Evolutionary conservation across 1,140 invertebrate species (phyloP).

Genomic region (Dinoponera quadriceps): DNA sequence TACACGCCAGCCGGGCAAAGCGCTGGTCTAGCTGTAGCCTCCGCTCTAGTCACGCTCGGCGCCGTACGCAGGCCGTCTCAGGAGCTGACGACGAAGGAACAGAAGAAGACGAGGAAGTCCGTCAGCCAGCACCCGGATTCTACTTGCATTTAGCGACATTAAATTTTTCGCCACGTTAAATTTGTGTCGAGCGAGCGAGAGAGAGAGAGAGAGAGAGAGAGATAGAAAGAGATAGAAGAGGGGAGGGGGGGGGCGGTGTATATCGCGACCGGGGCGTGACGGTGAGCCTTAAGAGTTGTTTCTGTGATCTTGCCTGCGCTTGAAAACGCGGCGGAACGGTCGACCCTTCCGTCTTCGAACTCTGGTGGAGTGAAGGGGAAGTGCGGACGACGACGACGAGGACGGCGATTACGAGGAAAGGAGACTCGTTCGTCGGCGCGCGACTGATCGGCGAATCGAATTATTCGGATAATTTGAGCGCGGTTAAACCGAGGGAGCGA

Average conservation of each 20-base stretch:
- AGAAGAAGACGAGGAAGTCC: constrained; percentile 88
- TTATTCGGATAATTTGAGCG: background rate
- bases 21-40: constrained; percentile 93
- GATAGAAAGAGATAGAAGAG: too few species aligned
- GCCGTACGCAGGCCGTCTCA: constrained; percentile 91
- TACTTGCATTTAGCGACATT: constrained; percentile 84
- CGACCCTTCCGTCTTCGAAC: constrained; percentile 66
- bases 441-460: constrained; percentile 36
- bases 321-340: constrained; percentile 46
- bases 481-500: background rate
- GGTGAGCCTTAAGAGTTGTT: constrained; percentile 67
- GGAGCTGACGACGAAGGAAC: constrained; percentile 88
- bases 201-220: constrained; percentile 21
- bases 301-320: constrained; percentile 70
- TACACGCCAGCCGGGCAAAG: constrained; percentile 94
- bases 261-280: constrained; percentile 7
- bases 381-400: constrained; percentile 49
- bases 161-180: too few species aligned
- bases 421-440: constrained; percentile 8
- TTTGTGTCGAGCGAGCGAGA: constrained; percentile 15
- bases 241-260: too few species aligned
- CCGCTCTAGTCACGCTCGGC: constrained; percentile 94
- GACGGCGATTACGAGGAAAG: constrained; percentile 23
- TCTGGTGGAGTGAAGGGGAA: constrained; percentile 63
- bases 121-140: constrained; percentile 91